Evolutionary conservation across 2,888 invertebrate species (phyloP).

Genomic region (Eudemis profundana): DNA sequence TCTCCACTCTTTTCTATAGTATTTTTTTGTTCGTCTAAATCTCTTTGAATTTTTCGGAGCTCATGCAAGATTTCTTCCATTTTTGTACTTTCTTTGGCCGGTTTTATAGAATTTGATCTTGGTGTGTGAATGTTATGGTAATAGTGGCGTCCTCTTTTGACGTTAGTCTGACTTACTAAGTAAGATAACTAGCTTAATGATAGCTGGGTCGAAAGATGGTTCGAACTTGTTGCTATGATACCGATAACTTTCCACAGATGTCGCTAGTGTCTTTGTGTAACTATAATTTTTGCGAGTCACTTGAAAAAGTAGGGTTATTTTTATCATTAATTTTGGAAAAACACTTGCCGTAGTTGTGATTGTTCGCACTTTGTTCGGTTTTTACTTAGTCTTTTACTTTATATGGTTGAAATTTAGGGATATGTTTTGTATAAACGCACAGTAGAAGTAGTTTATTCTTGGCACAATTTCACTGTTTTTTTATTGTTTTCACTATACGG

Average conservation of each 20-base stretch:
- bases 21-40: neutral
- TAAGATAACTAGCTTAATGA: neutral
- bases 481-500: too few species aligned
- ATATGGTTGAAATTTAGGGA: too few species aligned
- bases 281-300: too few species aligned
- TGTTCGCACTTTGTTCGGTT: too few species aligned
- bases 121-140: slow-evolving; percentile 14
- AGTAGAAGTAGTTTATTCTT: too few species aligned
- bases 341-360: too few species aligned
- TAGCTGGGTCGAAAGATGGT: slow-evolving; percentile 12
- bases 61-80: slow-evolving; percentile 1
- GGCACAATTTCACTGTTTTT: too few species aligned
- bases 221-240: slow-evolving; percentile 25
- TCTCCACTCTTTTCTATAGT: neutral
- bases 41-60: neutral
- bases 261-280: slow-evolving; percentile 29
- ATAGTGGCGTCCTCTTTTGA: slow-evolving; percentile 23
- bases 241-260: slow-evolving; percentile 28
- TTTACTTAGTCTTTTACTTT: too few species aligned
- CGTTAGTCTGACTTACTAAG: neutral
- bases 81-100: too few species aligned
- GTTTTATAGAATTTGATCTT: neutral
- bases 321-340: too few species aligned
- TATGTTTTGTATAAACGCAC: too few species aligned
- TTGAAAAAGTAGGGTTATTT: too few species aligned